Conservation (phyloP, 2,888 invertebrate species). For the Heliconius cydno region DNA sequence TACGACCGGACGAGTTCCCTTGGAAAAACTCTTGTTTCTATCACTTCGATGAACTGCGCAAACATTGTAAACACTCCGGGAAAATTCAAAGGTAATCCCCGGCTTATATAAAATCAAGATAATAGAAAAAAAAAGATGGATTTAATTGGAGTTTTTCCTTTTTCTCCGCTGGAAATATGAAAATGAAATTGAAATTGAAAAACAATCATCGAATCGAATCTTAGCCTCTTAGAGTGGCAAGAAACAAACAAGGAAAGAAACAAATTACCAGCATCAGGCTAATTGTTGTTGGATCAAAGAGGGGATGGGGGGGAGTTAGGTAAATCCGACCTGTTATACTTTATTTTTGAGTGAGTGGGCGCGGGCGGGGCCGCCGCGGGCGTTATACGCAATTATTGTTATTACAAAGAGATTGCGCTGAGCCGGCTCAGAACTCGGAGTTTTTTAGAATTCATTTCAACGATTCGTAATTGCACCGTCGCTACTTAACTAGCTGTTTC, state of each 20-base stretch:
- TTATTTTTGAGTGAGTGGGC: constrained; percentile 61
- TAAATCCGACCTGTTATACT: constrained; percentile 70
- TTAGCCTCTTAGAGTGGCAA: constrained; percentile 63
- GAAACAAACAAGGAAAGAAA: constrained; percentile 66
- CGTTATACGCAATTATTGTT: constrained; percentile 81
- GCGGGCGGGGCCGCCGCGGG: constrained; percentile 65
- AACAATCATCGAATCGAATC: constrained; percentile 74
- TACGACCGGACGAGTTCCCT: constrained; percentile 52
- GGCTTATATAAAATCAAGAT: constrained; percentile 51
- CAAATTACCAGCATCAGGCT: constrained; percentile 78
- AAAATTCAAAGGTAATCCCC: constrained; percentile 50
- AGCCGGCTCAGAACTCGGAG: constrained; percentile 71
- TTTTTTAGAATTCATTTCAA: constrained; percentile 71
- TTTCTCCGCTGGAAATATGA: constrained; percentile 45
- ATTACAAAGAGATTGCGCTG: constrained; percentile 80
- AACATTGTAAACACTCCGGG: constrained; percentile 29
- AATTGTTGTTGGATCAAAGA: constrained; percentile 79
- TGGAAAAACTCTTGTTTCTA: constrained; percentile 34
- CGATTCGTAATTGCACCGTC: constrained; percentile 63
- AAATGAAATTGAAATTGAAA: constrained; percentile 59
- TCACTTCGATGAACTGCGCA: constrained; percentile 24
- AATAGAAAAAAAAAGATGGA: constrained; percentile 51
- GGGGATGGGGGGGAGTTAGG: constrained; percentile 59
- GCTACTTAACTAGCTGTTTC: constrained; percentile 33
- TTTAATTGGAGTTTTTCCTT: constrained; percentile 61